These are phyloP conservation scores for Zaprionus nigranus DNA, from an alignment of 1,140 invertebrate species.

Conservation along the genomic window DNA sequence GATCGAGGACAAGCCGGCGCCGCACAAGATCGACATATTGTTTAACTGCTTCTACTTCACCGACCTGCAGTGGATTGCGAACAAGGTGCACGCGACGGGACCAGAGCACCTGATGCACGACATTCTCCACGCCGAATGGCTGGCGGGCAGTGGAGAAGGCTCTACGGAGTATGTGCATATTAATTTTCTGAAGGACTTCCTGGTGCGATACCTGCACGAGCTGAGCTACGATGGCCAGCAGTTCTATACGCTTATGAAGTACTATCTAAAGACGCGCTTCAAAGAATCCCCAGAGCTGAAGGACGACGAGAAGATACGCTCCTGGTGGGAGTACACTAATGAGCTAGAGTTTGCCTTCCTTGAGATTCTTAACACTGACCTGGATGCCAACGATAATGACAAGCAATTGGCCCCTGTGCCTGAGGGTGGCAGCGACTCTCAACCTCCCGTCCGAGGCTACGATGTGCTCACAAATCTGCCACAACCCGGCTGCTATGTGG, in stretches of 20 bases:
- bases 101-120: constrained; percentile 76
- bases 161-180: constrained; percentile 85
- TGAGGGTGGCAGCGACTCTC: neutral
- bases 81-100: constrained; percentile 90
- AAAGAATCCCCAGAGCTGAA: constrained; percentile 65
- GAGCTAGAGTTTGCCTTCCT: constrained; percentile 79
- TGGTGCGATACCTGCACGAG: constrained; percentile 88
- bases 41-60: constrained; percentile 85
- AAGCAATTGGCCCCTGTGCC: constrained; percentile 10
- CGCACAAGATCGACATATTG: constrained; percentile 79
- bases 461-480: constrained; percentile 79
- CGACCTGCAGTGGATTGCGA: constrained; percentile 90
- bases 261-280: constrained; percentile 85
- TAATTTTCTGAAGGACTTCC: constrained; percentile 87
- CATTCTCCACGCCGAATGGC: constrained; percentile 67
- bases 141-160: constrained; percentile 47
- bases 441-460: constrained; percentile 54
- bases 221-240: constrained; percentile 91
- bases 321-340: constrained; percentile 75
- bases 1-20: constrained; percentile 76
- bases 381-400: constrained; percentile 54
- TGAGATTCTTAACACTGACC: constrained; percentile 70
- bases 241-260: constrained; percentile 89
- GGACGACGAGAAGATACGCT: constrained; percentile 73
- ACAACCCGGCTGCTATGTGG: constrained; percentile 87